Evolutionary conservation across 2,797 vertebrate species (phyloP), one percentile per base, ranked within the genome.

Genomic region (Aviceda cuculoides): DNA sequence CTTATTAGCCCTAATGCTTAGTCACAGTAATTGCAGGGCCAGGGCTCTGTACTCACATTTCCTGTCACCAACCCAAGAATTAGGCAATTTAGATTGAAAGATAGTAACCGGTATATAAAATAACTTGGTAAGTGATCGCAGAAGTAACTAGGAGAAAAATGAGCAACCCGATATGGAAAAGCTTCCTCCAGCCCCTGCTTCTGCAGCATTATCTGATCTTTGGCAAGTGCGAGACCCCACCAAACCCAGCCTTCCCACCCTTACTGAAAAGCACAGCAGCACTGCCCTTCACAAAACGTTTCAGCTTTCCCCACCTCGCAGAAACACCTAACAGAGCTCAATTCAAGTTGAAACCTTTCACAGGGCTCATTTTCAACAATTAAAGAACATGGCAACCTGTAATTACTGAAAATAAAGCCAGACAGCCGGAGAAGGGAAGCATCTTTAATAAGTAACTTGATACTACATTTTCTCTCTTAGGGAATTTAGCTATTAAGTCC

Each of bases 1-100:
- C 46, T 31, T 85, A 47, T 68, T 66, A 83, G 67, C 17, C 47
- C 37, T 7, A 33, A n/a, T 46, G 79, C 87, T 91, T 88, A 66
- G 84, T 90, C 89, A 89, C 83, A 82, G n/a, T 40, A 93, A 68
- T 94, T 81, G 93, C 73, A 84, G 61, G 42, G 83, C 52, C 56
- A 65, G 67, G 28, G 74, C 90, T 92, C 88, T 82, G 84, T 84
- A 82, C 70, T 94, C 89, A 66, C 92, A 94, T 94, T 95, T 97
- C 96, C 96, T 95, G 92, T 93, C 94, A 90, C 78, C 88, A 58
- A 52, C 94, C 96, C 94, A 72, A 82, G 89, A 94, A 97, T 95
- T 92, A 94, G 86, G 95, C 91, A 97, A 95, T 95, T 94, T 88
- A 90, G 85, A 89, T 93, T 29, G 46, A 84, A 73, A 96, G 95